These are phyloP conservation scores for Popillia japonica DNA, from an alignment of 1,140 invertebrate species.

Conservation along the genomic window DNA sequence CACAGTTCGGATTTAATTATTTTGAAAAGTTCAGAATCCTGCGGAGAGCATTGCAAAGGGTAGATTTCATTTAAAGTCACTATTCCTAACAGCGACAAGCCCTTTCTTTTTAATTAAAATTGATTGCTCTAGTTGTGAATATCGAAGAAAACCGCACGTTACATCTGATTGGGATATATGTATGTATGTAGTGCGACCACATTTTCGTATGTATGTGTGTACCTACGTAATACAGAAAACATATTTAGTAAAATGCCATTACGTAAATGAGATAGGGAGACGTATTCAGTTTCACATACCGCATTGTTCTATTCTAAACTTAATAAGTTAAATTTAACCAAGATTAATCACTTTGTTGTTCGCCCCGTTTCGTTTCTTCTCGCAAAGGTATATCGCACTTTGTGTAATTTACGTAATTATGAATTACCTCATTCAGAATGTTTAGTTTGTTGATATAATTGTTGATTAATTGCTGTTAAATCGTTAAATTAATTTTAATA, in stretches of 20 bases:
- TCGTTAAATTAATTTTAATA: too few relatives aligned
- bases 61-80: background rate
- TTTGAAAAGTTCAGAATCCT: background rate
- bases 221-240: background rate
- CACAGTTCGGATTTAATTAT: conserved; percentile 1
- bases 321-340: conserved; percentile 33
- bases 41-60: background rate
- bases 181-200: too few relatives aligned
- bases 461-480: too few relatives aligned
- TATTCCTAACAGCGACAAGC: background rate
- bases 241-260: conserved; percentile 3
- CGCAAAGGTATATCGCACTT: background rate
- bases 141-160: background rate
- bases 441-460: too few relatives aligned
- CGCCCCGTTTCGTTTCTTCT: background rate
- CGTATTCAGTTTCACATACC: conserved; percentile 23
- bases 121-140: background rate
- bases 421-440: background rate
- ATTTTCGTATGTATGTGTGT: background rate
- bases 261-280: conserved; percentile 6
- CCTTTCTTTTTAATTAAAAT: conserved; percentile 7
- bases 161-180: too few relatives aligned
- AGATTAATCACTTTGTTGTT: conserved; percentile 17
- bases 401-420: background rate
- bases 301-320: conserved; percentile 13